A percentile compares a stretch with the other conserved stretches of the same genome.
These are phyloP conservation scores for Apocheima hispidaria DNA, from an alignment of 2,888 invertebrate species.

Conservation along the genomic window DNA sequence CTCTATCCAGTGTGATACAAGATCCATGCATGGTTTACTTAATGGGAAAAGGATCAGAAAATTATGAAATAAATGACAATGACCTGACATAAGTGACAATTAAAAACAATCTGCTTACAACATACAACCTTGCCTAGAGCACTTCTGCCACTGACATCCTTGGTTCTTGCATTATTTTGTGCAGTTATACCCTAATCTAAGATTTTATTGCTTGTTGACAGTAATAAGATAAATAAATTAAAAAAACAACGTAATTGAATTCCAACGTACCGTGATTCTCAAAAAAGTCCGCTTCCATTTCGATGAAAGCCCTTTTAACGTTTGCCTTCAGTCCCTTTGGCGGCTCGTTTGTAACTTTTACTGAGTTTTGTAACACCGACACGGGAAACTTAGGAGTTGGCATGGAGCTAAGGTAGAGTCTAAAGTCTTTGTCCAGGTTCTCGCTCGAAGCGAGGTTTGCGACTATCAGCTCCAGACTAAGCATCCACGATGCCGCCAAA, in stretches of 20 bases:
- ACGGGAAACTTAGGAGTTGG: slow-evolving; percentile 95
- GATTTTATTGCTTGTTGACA: too few relatives aligned
- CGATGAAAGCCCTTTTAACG: slow-evolving; percentile 92
- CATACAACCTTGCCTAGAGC: too few relatives aligned
- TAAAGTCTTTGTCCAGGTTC: slow-evolving; percentile 90
- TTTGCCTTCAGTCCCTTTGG: slow-evolving; percentile 97
- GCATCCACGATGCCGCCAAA: slow-evolving; percentile 97
- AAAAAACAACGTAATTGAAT: neutral
- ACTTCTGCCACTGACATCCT: too few relatives aligned
- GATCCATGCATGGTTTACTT: too few relatives aligned
- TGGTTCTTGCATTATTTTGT: too few relatives aligned
- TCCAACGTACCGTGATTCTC: slow-evolving; percentile 88
- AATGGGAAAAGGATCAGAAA: too few relatives aligned
- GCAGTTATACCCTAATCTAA: too few relatives aligned
- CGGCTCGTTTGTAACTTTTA: slow-evolving; percentile 97
- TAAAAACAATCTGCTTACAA: too few relatives aligned
- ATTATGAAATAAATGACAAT: too few relatives aligned
- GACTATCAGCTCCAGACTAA: slow-evolving; percentile 92
- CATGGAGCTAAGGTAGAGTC: slow-evolving; percentile 96
- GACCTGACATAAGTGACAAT: too few relatives aligned
- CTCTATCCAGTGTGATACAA: too few relatives aligned
- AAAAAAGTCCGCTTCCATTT: slow-evolving; percentile 92
- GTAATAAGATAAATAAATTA: too few relatives aligned
- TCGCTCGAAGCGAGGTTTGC: slow-evolving; percentile 87
- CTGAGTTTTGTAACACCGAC: slow-evolving; percentile 95